Evolutionary conservation across 2,797 vertebrate genomes (phyloP), one percentile per base, ranked within the genome.

Genomic region (Pangasius sanitwongsei): DNA sequence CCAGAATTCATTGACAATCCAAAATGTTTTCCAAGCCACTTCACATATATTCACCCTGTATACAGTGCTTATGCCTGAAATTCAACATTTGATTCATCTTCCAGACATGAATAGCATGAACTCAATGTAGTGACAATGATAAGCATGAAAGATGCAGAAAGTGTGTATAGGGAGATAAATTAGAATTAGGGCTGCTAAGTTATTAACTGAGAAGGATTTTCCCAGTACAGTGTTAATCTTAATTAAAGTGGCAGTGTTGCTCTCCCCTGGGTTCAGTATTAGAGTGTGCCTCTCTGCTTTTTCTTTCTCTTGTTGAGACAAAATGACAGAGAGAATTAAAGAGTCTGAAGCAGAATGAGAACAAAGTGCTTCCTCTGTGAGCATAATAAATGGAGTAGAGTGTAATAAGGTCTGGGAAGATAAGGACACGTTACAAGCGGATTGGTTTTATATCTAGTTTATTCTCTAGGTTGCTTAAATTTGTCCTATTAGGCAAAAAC

Each of bases 221-320:
- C 91, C 89, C 91, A 90, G 91, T 90, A 81, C 92, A 90, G 86
- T 88, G 91, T 50, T 83, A 89, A 90, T 92, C 90, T 93, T 93
- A 93, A 94, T 95, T 94, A 94, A 94, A 95, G 91, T 94, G 93
- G 93, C 88, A 92, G 94, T 94, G 92, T 90, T 89, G 92, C 61
- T 87, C 82, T 93, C 94, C 94, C 94, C 28, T 7, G 93, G 92
- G 94, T 91, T 89, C 89, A 16, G 84, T 90, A 93, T 87, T 92
- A 86, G 89, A 92, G 93, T 93, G 91, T 88, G 87, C 91, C 93
- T 93, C 92, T 94, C 92, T 95, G 50, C 20, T 80, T 95, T 93
- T 91, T 86, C 90, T 86, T 93, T 91, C 92, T 93, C 93, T 93
- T 87, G 88, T 59, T 61, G 89, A 84, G 87, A 25, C 4, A 86